A percentile compares a stretch with the other conserved stretches of the same genome.
These are phyloP conservation scores for Podiceps cristatus DNA, from an alignment of 2,113 vertebrate species.

Conservation along the genomic window DNA sequence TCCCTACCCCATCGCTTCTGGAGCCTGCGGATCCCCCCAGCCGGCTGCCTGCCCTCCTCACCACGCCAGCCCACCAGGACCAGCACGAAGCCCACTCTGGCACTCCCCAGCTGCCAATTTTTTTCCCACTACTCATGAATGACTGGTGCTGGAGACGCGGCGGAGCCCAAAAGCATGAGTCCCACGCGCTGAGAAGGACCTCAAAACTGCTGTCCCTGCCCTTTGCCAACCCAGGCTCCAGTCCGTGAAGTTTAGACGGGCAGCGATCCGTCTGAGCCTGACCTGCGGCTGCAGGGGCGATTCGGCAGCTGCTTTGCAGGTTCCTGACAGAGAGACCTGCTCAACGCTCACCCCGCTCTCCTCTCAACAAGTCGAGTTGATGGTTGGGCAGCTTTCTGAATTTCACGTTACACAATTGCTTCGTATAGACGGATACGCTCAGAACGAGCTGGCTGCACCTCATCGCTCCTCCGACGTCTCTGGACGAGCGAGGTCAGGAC, in stretches of 20 bases:
- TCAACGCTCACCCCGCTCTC: neutral
- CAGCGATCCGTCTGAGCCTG: fast-evolving
- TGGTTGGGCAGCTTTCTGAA: neutral
- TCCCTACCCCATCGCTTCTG: fast-evolving
- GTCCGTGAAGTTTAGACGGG: neutral
- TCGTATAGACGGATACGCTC: neutral
- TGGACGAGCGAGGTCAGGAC: fast-evolving
- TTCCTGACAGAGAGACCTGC: neutral
- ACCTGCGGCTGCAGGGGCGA: neutral
- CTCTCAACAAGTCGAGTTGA: too few relatives aligned
- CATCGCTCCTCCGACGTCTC: fast-evolving
- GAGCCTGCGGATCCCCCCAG: neutral
- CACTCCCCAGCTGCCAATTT: neutral
- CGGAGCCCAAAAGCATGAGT: neutral
- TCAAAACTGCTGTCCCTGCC: neutral
- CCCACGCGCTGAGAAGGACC: fast-evolving
- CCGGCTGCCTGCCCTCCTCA: neutral
- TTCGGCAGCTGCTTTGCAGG: neutral
- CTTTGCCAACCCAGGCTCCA: neutral
- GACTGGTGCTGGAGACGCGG: neutral
- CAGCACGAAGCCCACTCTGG: fast-evolving
- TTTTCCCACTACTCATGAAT: neutral
- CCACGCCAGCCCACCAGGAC: neutral
- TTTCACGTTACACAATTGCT: neutral
- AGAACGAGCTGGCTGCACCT: neutral